A percentile compares a stretch with the other conserved stretches of the same genome.
Evolutionary conservation across 1,140 invertebrate genomes (phyloP).

Genomic region (Drosophila nasuta): DNA sequence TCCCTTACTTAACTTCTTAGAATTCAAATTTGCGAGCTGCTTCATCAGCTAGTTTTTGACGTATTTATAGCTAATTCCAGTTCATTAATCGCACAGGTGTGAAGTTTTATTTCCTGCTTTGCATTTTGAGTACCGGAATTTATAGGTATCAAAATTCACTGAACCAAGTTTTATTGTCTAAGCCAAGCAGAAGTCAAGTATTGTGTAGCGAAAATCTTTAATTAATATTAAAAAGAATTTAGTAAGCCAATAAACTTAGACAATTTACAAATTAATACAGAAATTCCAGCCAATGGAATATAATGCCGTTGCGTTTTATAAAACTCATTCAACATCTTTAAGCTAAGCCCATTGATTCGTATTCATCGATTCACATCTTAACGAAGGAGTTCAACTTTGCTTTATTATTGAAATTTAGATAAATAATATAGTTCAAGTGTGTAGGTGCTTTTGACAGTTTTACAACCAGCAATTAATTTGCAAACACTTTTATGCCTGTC

Average conservation of each 20-base stretch:
- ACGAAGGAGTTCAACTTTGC: neutral
- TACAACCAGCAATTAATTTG: slow-evolving; percentile 1
- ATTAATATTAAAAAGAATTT: slow-evolving; percentile 10
- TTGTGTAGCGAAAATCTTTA: neutral
- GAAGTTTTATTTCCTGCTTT: slow-evolving; percentile 23
- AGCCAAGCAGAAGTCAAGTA: neutral
- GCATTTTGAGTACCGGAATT: neutral
- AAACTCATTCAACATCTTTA: neutral
- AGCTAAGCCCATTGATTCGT: neutral
- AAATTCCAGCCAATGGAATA: neutral
- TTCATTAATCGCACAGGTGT: slow-evolving; percentile 1
- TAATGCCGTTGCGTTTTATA: slow-evolving; percentile 5
- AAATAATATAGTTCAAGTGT: neutral
- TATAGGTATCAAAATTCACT: neutral
- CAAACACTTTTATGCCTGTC: neutral
- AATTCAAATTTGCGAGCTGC: neutral
- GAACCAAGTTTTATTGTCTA: neutral
- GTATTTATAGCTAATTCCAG: slow-evolving; percentile 6
- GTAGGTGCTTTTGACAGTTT: slow-evolving; percentile 1
- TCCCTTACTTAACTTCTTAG: neutral
- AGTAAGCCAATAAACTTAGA: neutral
- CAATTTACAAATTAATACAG: neutral
- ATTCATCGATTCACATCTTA: neutral
- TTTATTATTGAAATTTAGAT: neutral
- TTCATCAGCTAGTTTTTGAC: slow-evolving; percentile 4